Evolutionary conservation across 2,888 invertebrate genomes (phyloP).

Genomic region (Neria commutata): DNA sequence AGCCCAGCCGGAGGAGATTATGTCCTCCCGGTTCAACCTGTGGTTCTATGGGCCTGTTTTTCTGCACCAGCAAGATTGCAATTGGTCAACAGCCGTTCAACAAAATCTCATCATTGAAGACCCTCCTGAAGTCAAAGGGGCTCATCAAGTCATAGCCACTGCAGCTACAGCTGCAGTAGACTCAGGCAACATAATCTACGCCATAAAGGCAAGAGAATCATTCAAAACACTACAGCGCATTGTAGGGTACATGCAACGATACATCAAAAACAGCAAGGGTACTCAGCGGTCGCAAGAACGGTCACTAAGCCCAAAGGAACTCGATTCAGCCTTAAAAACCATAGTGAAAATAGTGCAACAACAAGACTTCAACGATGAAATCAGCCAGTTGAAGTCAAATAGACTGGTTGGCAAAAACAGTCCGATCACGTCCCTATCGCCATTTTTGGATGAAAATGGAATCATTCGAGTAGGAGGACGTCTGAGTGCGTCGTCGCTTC

Average conservation of each 20-base stretch:
- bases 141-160: too few species aligned
- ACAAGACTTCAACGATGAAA: background rate
- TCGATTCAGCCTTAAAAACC: background rate
- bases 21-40: background rate
- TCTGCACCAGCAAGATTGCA: background rate
- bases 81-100: background rate
- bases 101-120: too few species aligned
- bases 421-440: background rate
- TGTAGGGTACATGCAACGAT: background rate
- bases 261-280: background rate
- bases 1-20: constrained; percentile 14
- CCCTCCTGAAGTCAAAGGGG: too few species aligned
- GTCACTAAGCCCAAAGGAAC: background rate
- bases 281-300: background rate
- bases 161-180: background rate
- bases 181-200: background rate
- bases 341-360: background rate
- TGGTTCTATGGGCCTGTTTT: constrained; percentile 21
- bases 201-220: background rate
- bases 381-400: background rate
- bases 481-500: constrained; percentile 26
- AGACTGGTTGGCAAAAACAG: background rate
- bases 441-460: constrained; percentile 34
- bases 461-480: constrained; percentile 44
- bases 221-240: background rate